Base-by-base conservation (phyloP, 2,888 invertebrate species). In the Ophion ellenae region DNA sequence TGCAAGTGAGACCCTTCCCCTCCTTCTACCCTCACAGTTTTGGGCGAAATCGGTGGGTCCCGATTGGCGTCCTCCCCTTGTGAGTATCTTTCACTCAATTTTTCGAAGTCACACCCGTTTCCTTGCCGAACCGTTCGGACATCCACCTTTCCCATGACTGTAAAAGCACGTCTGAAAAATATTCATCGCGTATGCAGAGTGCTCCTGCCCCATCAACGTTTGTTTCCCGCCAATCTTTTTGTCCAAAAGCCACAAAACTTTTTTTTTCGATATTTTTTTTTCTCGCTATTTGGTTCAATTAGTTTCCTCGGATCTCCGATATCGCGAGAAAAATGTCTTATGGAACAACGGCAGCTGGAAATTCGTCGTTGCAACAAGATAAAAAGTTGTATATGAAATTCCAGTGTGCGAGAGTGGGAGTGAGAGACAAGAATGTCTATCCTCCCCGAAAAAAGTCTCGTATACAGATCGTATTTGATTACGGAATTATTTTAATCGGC, bases 401-500 rank as follows among this genome's bases (percentile, higher is more conserved):
- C 69, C 69, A 69, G 11, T 45, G 45, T n/a, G 20, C 10, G 9
- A 9, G n/a, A 14, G 14, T 64, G 28, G 64, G 6, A 7, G 28
- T 11, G 47, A 47, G 47, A 47, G 47, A 47, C 47, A 40, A 6
- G 47, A 14, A 67, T 20, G 2, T 70, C 40, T 11, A 70, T 20
- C 17, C n/a, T 45, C n/a, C 47, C 28, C 24, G n/a, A 66, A 32
- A 4, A 66, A 73, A 20, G 11, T 63, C 24, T 53, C n/a, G 32
- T 47, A 63, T 28, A 47, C 63, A 24, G 36, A 45, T 5, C 36
- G n/a, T 14, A 24, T n/a, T 63, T 40, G 17, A 11, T 17, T 20
- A n/a, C 57, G 32, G 5, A 64, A 64, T 45, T 6, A 40, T 59
- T 64, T 85, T 75, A 88, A 53, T 88, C 85, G 3, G 83, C 40